Percentiles rank a stretch among this genome's conserved stretches.
Evolutionary conservation across 1,140 invertebrate genomes (phyloP).

Genomic region (Hyphantria cunea): DNA sequence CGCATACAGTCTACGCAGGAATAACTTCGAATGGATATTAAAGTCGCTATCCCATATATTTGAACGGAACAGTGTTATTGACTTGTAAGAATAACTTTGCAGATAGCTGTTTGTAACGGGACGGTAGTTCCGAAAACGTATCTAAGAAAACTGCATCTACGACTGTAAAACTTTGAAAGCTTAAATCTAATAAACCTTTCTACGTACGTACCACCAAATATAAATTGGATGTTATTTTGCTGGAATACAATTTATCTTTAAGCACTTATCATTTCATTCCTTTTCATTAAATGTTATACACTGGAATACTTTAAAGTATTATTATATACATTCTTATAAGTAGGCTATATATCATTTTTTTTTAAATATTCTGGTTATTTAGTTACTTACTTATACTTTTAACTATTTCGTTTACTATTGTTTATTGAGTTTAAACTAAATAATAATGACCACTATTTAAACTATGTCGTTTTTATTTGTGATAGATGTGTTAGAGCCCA

Average conservation of each 20-base stretch:
- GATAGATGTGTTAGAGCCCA: too few relatives aligned
- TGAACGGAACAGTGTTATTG: conserved; percentile 67
- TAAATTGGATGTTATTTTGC: conserved; percentile 25
- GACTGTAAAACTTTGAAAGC: conserved; percentile 53
- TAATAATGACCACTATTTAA: too few relatives aligned
- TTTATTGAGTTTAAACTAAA: too few relatives aligned
- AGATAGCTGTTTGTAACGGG: conserved; percentile 49
- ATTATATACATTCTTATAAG: not conserved
- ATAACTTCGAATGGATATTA: conserved; percentile 28
- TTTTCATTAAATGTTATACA: conserved; percentile 2
- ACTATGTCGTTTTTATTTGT: too few relatives aligned
- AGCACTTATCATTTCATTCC: conserved; percentile 11
- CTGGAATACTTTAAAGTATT: not conserved
- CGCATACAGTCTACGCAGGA: conserved; percentile 11
- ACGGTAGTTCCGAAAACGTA: conserved; percentile 47
- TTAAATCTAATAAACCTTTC: conserved; percentile 34
- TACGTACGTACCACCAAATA: conserved; percentile 27
- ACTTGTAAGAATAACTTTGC: conserved; percentile 56
- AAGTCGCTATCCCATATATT: conserved; percentile 54
- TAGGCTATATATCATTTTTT: not conserved
- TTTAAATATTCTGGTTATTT: not conserved
- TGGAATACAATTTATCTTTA: conserved; percentile 29
- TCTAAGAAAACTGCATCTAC: conserved; percentile 43
- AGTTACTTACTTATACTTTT: too few relatives aligned
- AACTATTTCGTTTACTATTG: too few relatives aligned